Evolutionary conservation across 53 echinoderm and acorn worm species (phyloP), one percentile per base, ranked within the genome.

Genomic region (Patiria pectinifera): DNA sequence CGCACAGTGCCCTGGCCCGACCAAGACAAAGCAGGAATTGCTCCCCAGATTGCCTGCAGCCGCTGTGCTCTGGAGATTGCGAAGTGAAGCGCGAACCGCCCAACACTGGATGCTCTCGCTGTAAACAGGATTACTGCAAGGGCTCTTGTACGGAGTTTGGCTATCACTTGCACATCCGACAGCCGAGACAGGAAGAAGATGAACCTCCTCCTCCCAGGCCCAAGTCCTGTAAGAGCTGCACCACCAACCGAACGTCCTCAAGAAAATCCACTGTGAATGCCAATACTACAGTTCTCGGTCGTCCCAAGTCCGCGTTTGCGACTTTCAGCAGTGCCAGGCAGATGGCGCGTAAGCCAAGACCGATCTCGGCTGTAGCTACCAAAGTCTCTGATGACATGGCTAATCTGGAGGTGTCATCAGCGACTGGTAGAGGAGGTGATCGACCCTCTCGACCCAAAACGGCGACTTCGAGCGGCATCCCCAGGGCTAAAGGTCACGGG

Each of bases 241-340:
- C 85, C 69, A 11, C 82, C 24, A 59, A 53, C 83, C 83, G 80
- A 12, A 82, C 25, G 16, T 80, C 81, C 9, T 45, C 71, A 3
- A 53, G 87, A 26, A 94, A 94, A 62, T 95, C 95, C 45, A 94
- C 94, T 58, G 85, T 96, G 24, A 98, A 98, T 91, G 86, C 92
- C 15, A 98, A 96, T 86, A 91, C 95, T 46, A 83, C 92, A 69
- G 90, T 97, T 71, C 95, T 98, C 9, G 99, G 99, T 2, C 92
- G 97, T 62, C 99, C 99, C 2, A 94, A 94, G 69, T 98, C 99
- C 19, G 95, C 95, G 58, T 98, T 97, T 83, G 97, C 99, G 4
- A 98, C 99, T 0, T 98, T 96, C 89, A 98, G 95, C 69, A 98
- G 96, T 71, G 91, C 94, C 4, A 92, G 93, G 70, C 94, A 92